Percentiles rank a stretch among this genome's conserved stretches.
phyloP scores from a whole-genome alignment of 2,888 invertebrate species.

The Chymomyza caudatula region DNA sequence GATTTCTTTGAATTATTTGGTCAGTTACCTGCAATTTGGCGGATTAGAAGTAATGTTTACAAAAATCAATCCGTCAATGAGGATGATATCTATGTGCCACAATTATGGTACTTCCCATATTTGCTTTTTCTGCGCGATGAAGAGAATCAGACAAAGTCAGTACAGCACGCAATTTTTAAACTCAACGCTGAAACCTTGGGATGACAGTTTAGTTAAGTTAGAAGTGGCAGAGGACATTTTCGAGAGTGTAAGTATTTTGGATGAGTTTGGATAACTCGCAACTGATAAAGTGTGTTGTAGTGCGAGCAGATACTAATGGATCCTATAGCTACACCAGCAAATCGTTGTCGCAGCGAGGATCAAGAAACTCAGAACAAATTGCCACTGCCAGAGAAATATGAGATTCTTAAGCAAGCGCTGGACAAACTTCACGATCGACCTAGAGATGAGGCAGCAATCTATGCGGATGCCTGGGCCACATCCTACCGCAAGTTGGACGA shows the following conservation, averaged over 20 bases:
- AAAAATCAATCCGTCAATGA: conserved; percentile 20
- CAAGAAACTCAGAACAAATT: background rate
- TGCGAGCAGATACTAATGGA: conserved; percentile 1
- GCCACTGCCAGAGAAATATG: background rate
- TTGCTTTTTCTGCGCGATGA: conserved; percentile 27
- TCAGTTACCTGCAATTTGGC: conserved; percentile 37
- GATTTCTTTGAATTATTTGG: conserved; percentile 31
- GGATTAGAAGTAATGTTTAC: conserved; percentile 18
- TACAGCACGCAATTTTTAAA: too few species aligned
- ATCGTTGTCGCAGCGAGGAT: background rate
- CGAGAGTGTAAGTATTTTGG: conserved; percentile 9
- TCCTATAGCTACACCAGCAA: background rate
- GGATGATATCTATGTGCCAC: conserved; percentile 30
- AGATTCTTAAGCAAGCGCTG: background rate
- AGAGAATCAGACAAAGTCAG: background rate
- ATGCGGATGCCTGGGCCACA: conserved; percentile 41
- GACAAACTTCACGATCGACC: background rate
- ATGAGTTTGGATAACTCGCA: background rate
- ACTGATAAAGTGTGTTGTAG: background rate
- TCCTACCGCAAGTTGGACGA: conserved; percentile 46
- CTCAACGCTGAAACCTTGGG: background rate
- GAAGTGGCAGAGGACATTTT: background rate
- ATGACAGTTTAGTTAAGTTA: background rate
- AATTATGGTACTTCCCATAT: conserved; percentile 38
- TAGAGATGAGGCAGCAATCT: conserved; percentile 38